Conservation (phyloP, 2,888 invertebrate genomes). For the Acleris sparsana region DNA sequence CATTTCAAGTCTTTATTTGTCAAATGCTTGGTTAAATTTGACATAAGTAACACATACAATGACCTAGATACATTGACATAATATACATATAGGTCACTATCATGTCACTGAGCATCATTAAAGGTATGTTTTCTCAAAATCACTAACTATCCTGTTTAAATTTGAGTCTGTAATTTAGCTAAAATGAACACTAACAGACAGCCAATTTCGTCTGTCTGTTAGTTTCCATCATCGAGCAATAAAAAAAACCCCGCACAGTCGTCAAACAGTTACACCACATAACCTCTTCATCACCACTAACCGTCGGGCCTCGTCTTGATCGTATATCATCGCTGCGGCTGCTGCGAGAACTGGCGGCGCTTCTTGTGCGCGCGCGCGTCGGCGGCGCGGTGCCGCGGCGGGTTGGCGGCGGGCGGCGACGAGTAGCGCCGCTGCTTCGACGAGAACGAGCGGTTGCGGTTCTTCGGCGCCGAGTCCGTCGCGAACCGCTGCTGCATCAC, state of each 20-base stretch:
- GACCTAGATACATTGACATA: no score
- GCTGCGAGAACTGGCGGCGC: slow-evolving; percentile 58
- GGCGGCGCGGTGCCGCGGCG: slow-evolving; percentile 40
- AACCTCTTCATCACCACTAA: neutral
- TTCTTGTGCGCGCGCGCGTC: slow-evolving; percentile 50
- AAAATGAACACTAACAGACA: no score
- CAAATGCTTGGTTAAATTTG: no score
- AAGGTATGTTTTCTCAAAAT: no score
- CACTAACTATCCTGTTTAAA: no score
- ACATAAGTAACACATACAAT: no score
- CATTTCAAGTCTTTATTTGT: no score
- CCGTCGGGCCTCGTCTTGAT: slow-evolving; percentile 5
- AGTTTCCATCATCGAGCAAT: no score
- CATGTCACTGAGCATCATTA: no score
- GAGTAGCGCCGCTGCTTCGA: slow-evolving; percentile 60
- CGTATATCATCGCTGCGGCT: slow-evolving; percentile 57
- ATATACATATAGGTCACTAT: no score
- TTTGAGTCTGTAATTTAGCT: no score
- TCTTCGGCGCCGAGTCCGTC: slow-evolving; percentile 20
- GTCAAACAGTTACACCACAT: neutral
- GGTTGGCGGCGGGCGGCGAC: slow-evolving; percentile 38
- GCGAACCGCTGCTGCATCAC: slow-evolving; percentile 68
- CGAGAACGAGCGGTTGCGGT: slow-evolving; percentile 50
- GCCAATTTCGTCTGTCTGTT: no score
- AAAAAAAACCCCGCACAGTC: neutral